Evolutionary conservation across 2,888 invertebrate genomes (phyloP).

Genomic region (Cerastis rubricosa): DNA sequence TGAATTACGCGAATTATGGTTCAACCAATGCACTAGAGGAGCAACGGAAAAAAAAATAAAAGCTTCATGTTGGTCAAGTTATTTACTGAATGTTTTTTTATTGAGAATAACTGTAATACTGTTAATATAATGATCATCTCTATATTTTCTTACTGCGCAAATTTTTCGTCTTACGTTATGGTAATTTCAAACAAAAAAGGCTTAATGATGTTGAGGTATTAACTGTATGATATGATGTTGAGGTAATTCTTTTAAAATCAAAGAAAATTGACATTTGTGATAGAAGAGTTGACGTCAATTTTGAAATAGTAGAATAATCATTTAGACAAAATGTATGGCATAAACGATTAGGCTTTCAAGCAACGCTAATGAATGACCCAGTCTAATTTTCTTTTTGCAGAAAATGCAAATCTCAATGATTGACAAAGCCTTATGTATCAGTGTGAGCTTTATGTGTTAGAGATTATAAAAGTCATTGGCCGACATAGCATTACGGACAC

Average conservation of each 20-base stretch:
- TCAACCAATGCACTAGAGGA: constrained; percentile 5
- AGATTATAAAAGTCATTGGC: constrained; percentile 64
- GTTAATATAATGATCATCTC: constrained; percentile 16
- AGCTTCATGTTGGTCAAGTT: not conserved
- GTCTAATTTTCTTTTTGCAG: not conserved
- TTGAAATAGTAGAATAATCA: not conserved
- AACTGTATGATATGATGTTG: no score
- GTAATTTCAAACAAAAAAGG: not conserved
- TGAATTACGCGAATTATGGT: constrained; percentile 5
- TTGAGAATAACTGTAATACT: not conserved
- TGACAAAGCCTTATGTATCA: constrained; percentile 13
- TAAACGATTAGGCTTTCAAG: not conserved
- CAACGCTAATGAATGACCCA: not conserved
- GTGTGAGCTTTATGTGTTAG: constrained; percentile 42
- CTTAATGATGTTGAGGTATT: not conserved
- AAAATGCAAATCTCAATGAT: constrained; percentile 15
- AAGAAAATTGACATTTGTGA: not conserved
- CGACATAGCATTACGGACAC: constrained; percentile 60
- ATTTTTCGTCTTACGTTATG: not conserved
- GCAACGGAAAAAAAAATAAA: not conserved
- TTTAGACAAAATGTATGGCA: not conserved
- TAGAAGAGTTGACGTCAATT: not conserved
- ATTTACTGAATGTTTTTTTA: not conserved
- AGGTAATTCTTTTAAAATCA: no score
- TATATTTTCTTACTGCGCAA: not conserved